A percentile compares a stretch with the other conserved stretches of the same genome.
Conservation (phyloP, 2,113 vertebrate genomes). For the Mugil cephalus region DNA sequence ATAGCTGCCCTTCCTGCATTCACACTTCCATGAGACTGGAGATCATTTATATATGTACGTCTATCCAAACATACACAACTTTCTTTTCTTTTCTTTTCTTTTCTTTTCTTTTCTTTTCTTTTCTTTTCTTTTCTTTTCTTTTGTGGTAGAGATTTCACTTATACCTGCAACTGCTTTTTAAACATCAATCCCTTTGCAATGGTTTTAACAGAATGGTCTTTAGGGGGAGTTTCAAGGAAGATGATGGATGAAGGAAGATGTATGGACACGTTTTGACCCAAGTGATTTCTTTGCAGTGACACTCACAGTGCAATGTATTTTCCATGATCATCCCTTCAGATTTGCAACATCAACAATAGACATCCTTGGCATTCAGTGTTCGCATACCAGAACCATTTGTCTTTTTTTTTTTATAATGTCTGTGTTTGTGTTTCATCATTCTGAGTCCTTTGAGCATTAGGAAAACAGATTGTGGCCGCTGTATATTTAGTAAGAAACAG, state of each 20-base stretch:
- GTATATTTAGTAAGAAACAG: too few species aligned
- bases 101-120: not conserved
- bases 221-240: conserved; percentile 7
- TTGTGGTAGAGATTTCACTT: not conserved
- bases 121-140: not conserved
- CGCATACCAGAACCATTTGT: too few species aligned
- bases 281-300: conserved; percentile 35
- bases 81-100: not conserved
- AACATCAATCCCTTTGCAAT: conserved; percentile 1
- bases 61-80: too few species aligned
- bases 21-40: not conserved
- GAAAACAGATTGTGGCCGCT: too few species aligned
- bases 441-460: not conserved
- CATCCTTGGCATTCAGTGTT: too few species aligned
- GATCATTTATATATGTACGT: too few species aligned
- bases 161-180: not conserved
- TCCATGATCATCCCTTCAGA: conserved; percentile 43
- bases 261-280: conserved; percentile 12
- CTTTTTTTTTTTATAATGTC: not conserved
- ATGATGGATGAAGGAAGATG: conserved; percentile 22
- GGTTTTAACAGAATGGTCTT: conserved; percentile 32
- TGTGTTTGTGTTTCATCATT: not conserved
- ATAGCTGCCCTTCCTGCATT: not conserved
- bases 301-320: conserved; percentile 36
- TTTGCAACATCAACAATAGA: conserved; percentile 7